Percentiles rank a stretch among this genome's conserved stretches.
These are phyloP conservation scores for Invenusta paracnida DNA, from an alignment of 2,888 invertebrate genomes.

Conservation along the genomic window DNA sequence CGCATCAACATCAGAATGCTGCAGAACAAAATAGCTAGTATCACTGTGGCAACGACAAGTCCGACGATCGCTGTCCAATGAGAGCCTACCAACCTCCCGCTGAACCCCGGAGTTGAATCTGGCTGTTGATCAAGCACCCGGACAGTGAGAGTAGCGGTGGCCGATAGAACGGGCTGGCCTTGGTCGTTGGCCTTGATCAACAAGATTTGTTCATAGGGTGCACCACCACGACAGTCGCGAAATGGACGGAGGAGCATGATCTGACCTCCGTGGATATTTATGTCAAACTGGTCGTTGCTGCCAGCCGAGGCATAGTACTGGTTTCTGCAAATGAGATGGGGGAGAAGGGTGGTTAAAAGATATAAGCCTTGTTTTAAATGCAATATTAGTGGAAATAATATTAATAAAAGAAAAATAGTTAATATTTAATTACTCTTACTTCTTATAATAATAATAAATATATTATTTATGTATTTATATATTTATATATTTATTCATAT, in stretches of 20 bases:
- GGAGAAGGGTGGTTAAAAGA: not conserved
- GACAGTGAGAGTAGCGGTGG: not conserved
- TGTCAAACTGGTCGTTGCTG: constrained; percentile 20
- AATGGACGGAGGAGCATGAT: not conserved
- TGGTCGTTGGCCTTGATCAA: constrained; percentile 20
- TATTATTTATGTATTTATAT: no score
- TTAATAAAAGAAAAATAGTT: no score
- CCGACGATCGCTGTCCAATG: constrained; percentile 38
- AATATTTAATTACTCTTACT: no score
- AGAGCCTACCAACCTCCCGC: not conserved
- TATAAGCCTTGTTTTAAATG: no score
- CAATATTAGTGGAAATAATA: no score
- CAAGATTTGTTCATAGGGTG: constrained; percentile 24
- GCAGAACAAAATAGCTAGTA: not conserved
- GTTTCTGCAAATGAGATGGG: not conserved
- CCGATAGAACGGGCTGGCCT: constrained; percentile 24
- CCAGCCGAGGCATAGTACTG: not conserved
- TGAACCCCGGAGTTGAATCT: not conserved
- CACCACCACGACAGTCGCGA: not conserved
- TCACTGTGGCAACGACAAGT: constrained; percentile 38
- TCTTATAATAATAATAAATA: no score
- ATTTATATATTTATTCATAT: no score
- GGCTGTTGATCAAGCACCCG: constrained; percentile 10
- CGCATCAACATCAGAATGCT: not conserved
- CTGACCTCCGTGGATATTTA: constrained; percentile 15